Base-by-base conservation (phyloP, 2,113 vertebrate genomes). In the Zootoca vivipara region DNA sequence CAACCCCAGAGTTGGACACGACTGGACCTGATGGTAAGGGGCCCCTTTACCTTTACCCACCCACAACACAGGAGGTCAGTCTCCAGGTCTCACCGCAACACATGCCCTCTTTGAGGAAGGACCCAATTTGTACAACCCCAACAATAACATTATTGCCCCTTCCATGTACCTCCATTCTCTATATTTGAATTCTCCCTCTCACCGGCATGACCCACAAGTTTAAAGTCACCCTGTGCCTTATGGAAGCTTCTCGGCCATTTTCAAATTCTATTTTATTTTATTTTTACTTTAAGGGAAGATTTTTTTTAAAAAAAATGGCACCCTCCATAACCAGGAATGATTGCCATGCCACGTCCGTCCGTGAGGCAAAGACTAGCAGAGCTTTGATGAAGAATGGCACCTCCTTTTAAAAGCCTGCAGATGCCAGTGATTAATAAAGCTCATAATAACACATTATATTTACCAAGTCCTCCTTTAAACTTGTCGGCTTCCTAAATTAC, bases 401-500 rank as follows among this genome's bases (percentile, higher is more conserved):
- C 87, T 64, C n/a, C 82, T 46, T 33, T 35, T 81, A 69, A 35
- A 56, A 42, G 15, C 38, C 69, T 91, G 83, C n/a, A 87, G n/a
- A 85, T 83, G 83, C 88, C 89, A 87, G 82, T 3, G 70, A 85
- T 80, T 89, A 92, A 90, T 86, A 86, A 92, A 85, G 89, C 87
- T 90, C 65, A 67, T 81, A 40, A 83, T 7, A 70, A 62, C 30
- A 87, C 35, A 33, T 65, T 87, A 22, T 92, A 73, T 95, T 95
- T 95, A 92, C 91, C 89, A 93, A 95, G 89, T 86, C 78, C 90
- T 92, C n/a, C 83, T 92, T 95, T 94, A 82, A 35, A 86, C 93
- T 91, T 89, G 89, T 91, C 58, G 77, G 87, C 93, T 94, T 94
- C 89, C 88, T 94, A 95, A 94, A 94, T 95, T 93, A 91, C 91